Conservation (phyloP, 2,797 vertebrate genomes). For the Capromys pilorides region DNA sequence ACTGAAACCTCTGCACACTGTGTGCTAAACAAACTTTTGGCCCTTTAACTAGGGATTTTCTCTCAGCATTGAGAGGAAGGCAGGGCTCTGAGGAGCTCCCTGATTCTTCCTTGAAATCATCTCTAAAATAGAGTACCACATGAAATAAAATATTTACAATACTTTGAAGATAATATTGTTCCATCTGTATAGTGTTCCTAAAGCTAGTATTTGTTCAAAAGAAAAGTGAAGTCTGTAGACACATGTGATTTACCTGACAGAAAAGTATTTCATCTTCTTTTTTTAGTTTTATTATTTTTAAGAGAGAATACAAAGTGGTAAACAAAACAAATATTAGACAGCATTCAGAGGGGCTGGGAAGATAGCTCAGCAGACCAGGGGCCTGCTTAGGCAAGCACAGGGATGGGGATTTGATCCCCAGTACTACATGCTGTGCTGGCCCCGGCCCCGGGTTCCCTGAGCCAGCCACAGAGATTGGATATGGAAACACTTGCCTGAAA, state of each 20-base stretch:
- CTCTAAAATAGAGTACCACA: not conserved
- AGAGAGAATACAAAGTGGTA: no score
- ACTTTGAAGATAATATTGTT: slow-evolving; percentile 41
- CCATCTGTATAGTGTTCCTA: not conserved
- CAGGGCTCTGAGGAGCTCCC: not conserved
- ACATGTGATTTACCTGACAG: not conserved
- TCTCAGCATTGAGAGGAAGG: not conserved
- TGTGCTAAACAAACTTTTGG: not conserved
- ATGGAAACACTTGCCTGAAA: no score
- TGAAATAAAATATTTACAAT: not conserved
- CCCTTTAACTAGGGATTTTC: not conserved
- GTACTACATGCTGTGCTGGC: no score
- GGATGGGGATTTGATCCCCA: no score
- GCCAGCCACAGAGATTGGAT: no score
- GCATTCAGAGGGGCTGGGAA: no score
- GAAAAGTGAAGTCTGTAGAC: not conserved
- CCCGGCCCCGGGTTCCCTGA: no score
- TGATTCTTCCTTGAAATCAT: not conserved
- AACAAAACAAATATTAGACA: no score
- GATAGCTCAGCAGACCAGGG: no score
- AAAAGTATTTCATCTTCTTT: not conserved
- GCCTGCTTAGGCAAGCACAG: no score
- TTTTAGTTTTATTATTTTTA: no score
- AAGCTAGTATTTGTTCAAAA: not conserved
- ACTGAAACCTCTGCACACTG: not conserved